Evolutionary conservation across 30 jellyfish, hydroid and myxozoan genomes (phyloP).

Genomic region (Calvadosia cruxmelitensis): DNA sequence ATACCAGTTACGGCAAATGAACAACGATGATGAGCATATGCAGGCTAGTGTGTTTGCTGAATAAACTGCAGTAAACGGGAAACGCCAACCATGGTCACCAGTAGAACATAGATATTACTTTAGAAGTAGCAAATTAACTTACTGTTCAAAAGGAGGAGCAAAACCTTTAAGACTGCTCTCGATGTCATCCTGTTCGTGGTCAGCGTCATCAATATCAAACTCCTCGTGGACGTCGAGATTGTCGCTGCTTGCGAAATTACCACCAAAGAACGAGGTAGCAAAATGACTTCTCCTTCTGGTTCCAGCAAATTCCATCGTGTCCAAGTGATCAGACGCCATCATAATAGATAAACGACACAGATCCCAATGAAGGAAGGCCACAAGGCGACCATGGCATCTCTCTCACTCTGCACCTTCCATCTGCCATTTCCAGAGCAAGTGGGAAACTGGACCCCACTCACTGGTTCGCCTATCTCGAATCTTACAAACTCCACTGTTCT

Average conservation of each 20-base stretch:
- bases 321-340: not conserved
- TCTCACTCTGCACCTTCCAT: too few relatives aligned
- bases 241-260: conserved; percentile 1
- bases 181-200: conserved; percentile 24
- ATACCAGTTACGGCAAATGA: too few relatives aligned
- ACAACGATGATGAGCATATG: not conserved
- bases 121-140: not conserved
- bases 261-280: not conserved
- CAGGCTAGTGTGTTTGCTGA: not conserved
- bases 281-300: not conserved
- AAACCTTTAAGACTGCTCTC: conserved; percentile 14
- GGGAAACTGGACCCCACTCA: too few relatives aligned
- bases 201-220: conserved; percentile 67
- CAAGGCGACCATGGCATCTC: too few relatives aligned
- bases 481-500: too few relatives aligned
- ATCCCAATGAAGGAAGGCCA: too few relatives aligned
- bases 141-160: conserved; percentile 76
- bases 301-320: not conserved
- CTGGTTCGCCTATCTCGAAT: too few relatives aligned
- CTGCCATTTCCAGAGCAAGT: too few relatives aligned
- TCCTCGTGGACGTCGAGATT: conserved; percentile 51
- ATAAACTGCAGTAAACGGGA: too few relatives aligned
- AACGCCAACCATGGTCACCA: too few relatives aligned
- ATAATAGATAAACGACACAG: not conserved
- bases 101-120: not conserved